Evolutionary conservation across 1,140 invertebrate genomes (phyloP).

Genomic region (Ruditapes philippinarum): DNA sequence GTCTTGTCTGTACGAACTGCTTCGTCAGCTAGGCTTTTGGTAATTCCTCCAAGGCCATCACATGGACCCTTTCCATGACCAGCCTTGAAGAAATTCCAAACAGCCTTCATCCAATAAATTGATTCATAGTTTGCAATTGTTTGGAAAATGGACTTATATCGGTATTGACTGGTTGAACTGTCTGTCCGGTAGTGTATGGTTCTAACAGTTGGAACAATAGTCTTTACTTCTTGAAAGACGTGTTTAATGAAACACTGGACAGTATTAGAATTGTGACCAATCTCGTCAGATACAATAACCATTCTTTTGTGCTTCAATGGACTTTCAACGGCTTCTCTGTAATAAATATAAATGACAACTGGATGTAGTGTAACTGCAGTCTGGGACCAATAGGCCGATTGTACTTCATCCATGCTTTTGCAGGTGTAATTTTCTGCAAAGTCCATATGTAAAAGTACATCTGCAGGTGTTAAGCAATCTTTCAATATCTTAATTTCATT

Average conservation of each 20-base stretch:
- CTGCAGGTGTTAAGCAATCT: background rate
- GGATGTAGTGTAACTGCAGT: slow-evolving; percentile 17
- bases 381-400: too few relatives aligned
- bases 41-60: too few relatives aligned
- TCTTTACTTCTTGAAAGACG: slow-evolving; percentile 32
- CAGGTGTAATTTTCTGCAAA: too few relatives aligned
- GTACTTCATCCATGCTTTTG: slow-evolving; percentile 10
- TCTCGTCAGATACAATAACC: slow-evolving; percentile 38
- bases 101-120: background rate
- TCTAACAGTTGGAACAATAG: background rate
- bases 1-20: slow-evolving; percentile 24
- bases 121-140: slow-evolving; percentile 14
- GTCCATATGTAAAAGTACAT: slow-evolving; percentile 1
- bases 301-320: background rate
- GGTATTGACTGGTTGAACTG: slow-evolving; percentile 53
- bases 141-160: slow-evolving; percentile 28
- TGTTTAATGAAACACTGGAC: slow-evolving; percentile 11
- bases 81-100: slow-evolving; percentile 63
- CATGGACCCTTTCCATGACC: slow-evolving; percentile 67
- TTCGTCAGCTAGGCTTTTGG: slow-evolving; percentile 60
- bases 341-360: background rate
- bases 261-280: slow-evolving; percentile 44
- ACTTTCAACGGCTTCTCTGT: too few relatives aligned
- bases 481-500: slow-evolving; percentile 19
- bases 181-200: too few relatives aligned